A percentile compares a stretch with the other conserved stretches of the same genome.
Evolutionary conservation across 2,113 vertebrate species (phyloP).

Genomic region (Clarias macrocephalus): DNA sequence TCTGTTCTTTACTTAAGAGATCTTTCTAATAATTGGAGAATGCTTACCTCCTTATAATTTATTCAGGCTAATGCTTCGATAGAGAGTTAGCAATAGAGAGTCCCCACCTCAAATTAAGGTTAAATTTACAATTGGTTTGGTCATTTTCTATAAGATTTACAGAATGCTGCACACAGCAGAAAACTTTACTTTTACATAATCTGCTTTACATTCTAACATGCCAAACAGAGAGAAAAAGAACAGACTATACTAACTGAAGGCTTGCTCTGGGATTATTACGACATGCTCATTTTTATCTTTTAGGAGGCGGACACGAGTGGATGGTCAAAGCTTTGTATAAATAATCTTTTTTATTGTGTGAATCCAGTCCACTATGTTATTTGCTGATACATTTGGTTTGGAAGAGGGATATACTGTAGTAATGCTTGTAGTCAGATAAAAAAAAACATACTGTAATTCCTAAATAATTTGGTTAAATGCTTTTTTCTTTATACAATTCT

Average conservation of each 20-base stretch:
- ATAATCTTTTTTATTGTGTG: background rate
- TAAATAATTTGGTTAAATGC: background rate
- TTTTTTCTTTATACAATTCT: background rate
- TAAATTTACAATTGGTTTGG: background rate
- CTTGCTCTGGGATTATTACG: background rate
- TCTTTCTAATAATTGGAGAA: conserved; percentile 20
- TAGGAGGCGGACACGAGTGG: background rate
- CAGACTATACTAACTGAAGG: background rate
- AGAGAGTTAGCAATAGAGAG: too few relatives aligned
- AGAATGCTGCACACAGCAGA: background rate
- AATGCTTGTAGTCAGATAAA: background rate
- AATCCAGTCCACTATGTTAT: background rate
- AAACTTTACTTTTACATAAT: background rate
- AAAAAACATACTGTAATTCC: background rate
- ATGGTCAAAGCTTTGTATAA: background rate
- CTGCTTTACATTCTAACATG: conserved; percentile 4
- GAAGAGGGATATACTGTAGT: background rate
- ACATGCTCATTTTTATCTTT: background rate
- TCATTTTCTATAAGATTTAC: background rate
- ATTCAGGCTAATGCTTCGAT: background rate
- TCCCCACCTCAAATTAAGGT: too few relatives aligned
- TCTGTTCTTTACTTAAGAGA: conserved; percentile 10
- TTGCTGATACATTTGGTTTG: background rate
- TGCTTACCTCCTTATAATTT: background rate
- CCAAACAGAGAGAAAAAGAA: background rate